These are phyloP conservation scores for Drosophila nannoptera DNA, from an alignment of 1,140 invertebrate species.

Conservation along the genomic window DNA sequence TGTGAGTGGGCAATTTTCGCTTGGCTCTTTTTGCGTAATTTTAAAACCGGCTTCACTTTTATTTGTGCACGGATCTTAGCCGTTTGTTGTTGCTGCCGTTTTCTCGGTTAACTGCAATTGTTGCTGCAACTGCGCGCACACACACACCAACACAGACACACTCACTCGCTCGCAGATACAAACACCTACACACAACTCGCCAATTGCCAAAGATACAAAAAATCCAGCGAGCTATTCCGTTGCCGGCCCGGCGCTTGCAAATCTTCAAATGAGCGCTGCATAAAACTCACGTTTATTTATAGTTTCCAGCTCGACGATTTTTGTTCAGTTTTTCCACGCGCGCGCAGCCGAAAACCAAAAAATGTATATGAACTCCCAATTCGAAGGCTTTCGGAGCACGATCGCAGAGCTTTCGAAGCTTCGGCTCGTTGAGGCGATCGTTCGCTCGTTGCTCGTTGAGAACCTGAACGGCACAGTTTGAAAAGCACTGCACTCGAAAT, in stretches of 20 bases:
- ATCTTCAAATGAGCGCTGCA: constrained; percentile 76
- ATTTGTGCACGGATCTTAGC: constrained; percentile 62
- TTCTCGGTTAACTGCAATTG: constrained; percentile 76
- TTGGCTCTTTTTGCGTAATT: constrained; percentile 63
- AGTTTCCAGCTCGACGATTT: constrained; percentile 60
- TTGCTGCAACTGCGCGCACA: constrained; percentile 66
- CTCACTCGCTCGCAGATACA: constrained; percentile 11
- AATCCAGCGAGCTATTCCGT: constrained; percentile 46
- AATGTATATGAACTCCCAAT: constrained; percentile 25
- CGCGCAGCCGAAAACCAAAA: constrained; percentile 37
- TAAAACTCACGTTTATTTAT: constrained; percentile 77
- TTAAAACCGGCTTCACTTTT: constrained; percentile 75
- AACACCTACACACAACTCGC: constrained; percentile 31
- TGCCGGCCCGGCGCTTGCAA: constrained; percentile 68
- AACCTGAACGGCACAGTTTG: constrained; percentile 45
- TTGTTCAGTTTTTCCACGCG: constrained; percentile 57
- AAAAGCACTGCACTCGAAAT: constrained; percentile 23
- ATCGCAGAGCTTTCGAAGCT: constrained; percentile 50
- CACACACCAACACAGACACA: not conserved
- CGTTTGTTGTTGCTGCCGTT: constrained; percentile 54
- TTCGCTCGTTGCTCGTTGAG: constrained; percentile 9
- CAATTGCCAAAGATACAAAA: constrained; percentile 44
- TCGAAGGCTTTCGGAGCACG: constrained; percentile 59
- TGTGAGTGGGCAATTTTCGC: constrained; percentile 44
- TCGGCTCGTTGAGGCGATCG: constrained; percentile 1